Conservation (phyloP, 2,888 invertebrate genomes). For the Pristionchus arcanus region DNA sequence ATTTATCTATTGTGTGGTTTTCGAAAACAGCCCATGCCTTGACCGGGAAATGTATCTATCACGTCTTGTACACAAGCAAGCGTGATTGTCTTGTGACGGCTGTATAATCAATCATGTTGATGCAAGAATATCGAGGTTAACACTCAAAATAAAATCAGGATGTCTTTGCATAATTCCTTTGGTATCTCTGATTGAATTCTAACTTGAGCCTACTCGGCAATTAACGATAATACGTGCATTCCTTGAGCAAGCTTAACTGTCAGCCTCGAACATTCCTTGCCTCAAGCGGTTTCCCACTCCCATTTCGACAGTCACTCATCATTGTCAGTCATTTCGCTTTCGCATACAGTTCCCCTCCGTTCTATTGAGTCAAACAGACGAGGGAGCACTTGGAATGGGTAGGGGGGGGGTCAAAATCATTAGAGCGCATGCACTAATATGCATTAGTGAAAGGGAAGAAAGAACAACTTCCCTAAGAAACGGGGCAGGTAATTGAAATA, state of each 20-base stretch:
- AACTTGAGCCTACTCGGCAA: not conserved
- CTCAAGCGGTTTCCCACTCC: not conserved
- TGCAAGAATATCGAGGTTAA: too few species aligned
- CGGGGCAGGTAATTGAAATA: not conserved
- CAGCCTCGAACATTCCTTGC: not conserved
- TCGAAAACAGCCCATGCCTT: too few species aligned
- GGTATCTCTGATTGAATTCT: too few species aligned
- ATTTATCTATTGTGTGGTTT: too few species aligned
- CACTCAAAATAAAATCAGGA: too few species aligned
- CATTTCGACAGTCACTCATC: not conserved
- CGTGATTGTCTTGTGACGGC: too few species aligned
- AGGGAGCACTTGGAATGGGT: not conserved
- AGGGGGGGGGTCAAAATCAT: not conserved
- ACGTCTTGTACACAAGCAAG: too few species aligned
- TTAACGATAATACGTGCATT: not conserved
- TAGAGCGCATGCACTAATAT: constrained; percentile 8
- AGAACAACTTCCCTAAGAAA: not conserved
- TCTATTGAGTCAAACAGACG: not conserved
- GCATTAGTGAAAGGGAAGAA: not conserved
- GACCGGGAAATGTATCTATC: too few species aligned
- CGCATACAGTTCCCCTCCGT: not conserved
- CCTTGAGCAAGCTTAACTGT: not conserved
- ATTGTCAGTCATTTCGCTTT: not conserved
- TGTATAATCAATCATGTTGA: too few species aligned
- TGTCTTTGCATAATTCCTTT: too few species aligned